Evolutionary conservation across 2,888 invertebrate species (phyloP), one percentile per base, ranked within the genome.

Genomic region (Lysandra bellargus): DNA sequence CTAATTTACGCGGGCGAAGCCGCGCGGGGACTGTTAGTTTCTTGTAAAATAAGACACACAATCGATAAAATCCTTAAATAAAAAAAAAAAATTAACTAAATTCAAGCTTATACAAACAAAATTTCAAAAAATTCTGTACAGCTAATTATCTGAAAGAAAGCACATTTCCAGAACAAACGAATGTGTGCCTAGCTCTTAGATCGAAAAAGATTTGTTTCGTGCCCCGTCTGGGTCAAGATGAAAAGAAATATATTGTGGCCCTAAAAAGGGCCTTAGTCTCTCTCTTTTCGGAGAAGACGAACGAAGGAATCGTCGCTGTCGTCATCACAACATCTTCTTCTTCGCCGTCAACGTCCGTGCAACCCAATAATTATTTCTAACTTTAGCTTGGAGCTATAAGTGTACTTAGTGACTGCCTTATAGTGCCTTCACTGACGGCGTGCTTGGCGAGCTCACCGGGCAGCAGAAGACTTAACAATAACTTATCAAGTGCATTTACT

Each of bases 381-480:
- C 60, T 69, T 85, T 23, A 23, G 88, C 86, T 90, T 91, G 57
- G 90, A 90, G 84, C 89, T 89, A 81, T 23, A 23, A 23, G 95
- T 95, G 87, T 96, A 96, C 83, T 95, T 96, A 84, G 95, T 95
- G 80, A 96, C 95, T 49, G 96, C 96, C 84, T 96, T 96, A 72
- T 23, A 23, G 96, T 96, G 44, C 96, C 96, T 88, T 96, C 96
- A 83, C 93, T 95, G 82, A 96, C 96, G 37, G 96, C 96, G 91
- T 96, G 96, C 88, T 96, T 96, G 78, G 96, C 96, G 84, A 97
- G 90, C 88, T 97, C 96, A 78, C 96, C 96, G 80, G 97, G 96
- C 80, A 97, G 89, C 80, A 97, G 87, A 2, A 96, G 93, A 79
- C 96, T 92, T 69, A 96, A 23, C 23, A 23, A 23, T 23, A 23